Evolutionary conservation across 2,797 vertebrate genomes (phyloP).

Genomic region (Tolypeutes matacus): DNA sequence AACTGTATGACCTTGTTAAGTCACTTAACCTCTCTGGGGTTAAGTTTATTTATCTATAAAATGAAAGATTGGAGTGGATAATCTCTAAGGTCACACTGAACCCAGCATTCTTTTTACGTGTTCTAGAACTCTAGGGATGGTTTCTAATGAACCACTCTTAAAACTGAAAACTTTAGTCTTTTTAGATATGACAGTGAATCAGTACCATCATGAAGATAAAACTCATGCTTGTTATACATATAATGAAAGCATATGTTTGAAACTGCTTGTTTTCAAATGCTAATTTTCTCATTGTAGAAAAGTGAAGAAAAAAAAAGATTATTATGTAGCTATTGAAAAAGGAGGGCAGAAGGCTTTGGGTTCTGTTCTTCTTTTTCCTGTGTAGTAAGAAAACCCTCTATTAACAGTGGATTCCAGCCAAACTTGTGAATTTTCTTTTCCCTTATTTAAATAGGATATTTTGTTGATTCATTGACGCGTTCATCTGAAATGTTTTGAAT

Average conservation of each 20-base stretch:
- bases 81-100: not conserved
- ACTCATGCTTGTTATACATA: slow-evolving; percentile 24
- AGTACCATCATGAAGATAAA: slow-evolving; percentile 29
- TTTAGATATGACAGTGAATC: slow-evolving; percentile 31
- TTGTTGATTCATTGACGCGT: slow-evolving; percentile 37
- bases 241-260: slow-evolving; percentile 62
- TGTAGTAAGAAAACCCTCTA: slow-evolving; percentile 5
- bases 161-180: slow-evolving; percentile 50
- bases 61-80: not conserved
- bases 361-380: slow-evolving; percentile 7
- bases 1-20: slow-evolving; percentile 16
- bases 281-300: slow-evolving; percentile 64
- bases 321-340: not conserved
- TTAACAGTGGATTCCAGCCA: not conserved
- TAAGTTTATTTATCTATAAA: slow-evolving; percentile 33
- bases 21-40: slow-evolving; percentile 30
- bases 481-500: slow-evolving; percentile 59
- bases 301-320: slow-evolving; percentile 35
- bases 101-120: slow-evolving; percentile 19
- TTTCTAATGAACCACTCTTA: slow-evolving; percentile 44
- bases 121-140: slow-evolving; percentile 5
- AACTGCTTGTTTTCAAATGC: slow-evolving; percentile 41
- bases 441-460: slow-evolving; percentile 33
- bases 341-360: not conserved
- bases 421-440: slow-evolving; percentile 31